phyloP scores from a whole-genome alignment of 37 sponge, comb jelly and placozoan genomes.

The Petrosia ficiformis region DNA sequence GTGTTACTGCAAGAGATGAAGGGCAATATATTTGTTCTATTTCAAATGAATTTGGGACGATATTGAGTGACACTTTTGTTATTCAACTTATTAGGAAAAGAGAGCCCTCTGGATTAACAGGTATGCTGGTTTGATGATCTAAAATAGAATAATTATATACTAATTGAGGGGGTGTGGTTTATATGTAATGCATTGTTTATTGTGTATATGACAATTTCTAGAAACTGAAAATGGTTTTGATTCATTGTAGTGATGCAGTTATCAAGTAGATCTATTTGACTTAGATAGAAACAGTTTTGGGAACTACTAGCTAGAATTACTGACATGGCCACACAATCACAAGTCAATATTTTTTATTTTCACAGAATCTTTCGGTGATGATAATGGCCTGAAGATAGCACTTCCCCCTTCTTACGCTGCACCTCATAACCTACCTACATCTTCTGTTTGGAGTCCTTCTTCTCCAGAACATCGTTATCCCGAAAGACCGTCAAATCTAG shows the following conservation, averaged over 20 bases:
- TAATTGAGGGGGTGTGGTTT: too few species aligned
- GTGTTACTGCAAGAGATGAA: neutral
- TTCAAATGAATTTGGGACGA: slow-evolving; percentile 36
- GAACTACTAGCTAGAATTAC: too few species aligned
- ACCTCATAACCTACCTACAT: neutral
- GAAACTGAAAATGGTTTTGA: too few species aligned
- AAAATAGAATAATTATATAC: too few species aligned
- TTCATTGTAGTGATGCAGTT: too few species aligned
- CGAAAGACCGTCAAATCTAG: neutral
- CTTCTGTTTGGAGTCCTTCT: neutral
- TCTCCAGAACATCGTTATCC: too few species aligned
- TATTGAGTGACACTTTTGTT: slow-evolving; percentile 5
- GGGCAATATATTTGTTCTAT: slow-evolving; percentile 49
- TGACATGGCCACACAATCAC: too few species aligned
- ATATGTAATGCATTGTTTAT: too few species aligned
- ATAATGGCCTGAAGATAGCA: neutral
- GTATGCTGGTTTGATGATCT: too few species aligned
- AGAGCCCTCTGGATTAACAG: neutral
- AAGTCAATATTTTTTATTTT: neutral
- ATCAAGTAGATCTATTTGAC: too few species aligned
- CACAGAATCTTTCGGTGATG: neutral
- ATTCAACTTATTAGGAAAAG: neutral
- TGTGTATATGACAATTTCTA: too few species aligned
- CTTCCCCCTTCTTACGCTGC: neutral
- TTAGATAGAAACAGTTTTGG: too few species aligned